Percentiles rank a stretch among this genome's conserved stretches.
phyloP scores from a whole-genome alignment of 2,797 vertebrate genomes.

The Megaceryle alcyon region DNA sequence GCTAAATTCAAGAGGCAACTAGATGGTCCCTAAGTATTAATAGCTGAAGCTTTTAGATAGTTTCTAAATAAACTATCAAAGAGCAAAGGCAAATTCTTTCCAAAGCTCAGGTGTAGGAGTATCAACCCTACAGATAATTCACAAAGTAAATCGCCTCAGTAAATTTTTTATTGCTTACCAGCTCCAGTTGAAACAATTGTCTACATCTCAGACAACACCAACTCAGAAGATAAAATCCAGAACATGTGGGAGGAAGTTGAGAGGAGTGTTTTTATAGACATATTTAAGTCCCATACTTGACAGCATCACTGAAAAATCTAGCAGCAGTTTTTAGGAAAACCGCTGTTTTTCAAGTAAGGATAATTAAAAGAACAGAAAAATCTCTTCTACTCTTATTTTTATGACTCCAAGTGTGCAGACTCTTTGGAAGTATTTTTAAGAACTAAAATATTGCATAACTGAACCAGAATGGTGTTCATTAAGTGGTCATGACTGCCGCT shows the following conservation, averaged over 20 bases:
- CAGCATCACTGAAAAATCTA: not conserved
- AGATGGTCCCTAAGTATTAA: not conserved
- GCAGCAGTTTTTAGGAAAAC: not conserved
- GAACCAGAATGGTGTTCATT: not conserved
- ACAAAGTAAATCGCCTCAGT: not conserved
- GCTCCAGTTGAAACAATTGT: not conserved
- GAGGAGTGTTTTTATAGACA: not conserved
- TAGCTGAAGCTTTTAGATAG: not conserved
- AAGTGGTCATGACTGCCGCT: not conserved
- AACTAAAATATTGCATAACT: not conserved
- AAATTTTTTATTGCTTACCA: not conserved
- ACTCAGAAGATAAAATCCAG: not conserved
- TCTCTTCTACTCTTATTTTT: not conserved
- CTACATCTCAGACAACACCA: not conserved
- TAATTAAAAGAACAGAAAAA: not conserved
- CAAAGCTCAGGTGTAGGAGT: not conserved
- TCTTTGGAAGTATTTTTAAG: not conserved
- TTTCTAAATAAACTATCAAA: not conserved
- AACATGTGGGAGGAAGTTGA: not conserved
- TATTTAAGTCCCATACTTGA: not conserved
- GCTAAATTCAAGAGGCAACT: not conserved
- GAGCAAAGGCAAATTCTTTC: not conserved
- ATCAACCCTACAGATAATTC: not conserved
- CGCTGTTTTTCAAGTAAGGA: not conserved
- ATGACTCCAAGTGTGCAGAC: not conserved